Base-by-base conservation (phyloP, 2,888 invertebrate species). In the Nipponacmea schrenckii region DNA sequence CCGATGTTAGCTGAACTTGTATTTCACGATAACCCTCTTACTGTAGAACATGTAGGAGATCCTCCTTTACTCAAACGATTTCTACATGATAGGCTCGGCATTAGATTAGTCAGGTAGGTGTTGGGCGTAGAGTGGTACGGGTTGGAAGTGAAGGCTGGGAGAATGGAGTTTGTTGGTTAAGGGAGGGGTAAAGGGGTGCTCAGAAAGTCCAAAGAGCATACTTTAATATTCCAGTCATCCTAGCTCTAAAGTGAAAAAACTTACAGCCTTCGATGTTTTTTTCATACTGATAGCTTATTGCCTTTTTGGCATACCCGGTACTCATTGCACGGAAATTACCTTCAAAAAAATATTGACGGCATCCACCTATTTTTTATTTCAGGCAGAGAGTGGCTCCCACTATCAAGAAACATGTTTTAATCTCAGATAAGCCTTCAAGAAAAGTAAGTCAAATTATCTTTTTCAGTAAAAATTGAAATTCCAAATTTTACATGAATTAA, bases 21-120 rank as follows among this genome's bases (percentile, higher is more conserved):
- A 27, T 82, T 88, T 26, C 83, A 85, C 69, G 79, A 84, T 74
- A 88, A 88, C 76, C 88, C 88, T 10, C 80, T 88, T 62, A 85
- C 86, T 24, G 83, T 78, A 12, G 75, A 81, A 31, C 80, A 80
- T 70, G 80, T 82, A 48, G 87, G 87, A 4, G 85, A 87, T 72
- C 87, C 88, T 12, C 88, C 87, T 10, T 74, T 88, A 10, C 77
- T 88, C 24, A 84, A 84, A 56, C 77, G 81, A 27, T 87, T 86
- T 77, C 81, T 88, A n/a, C 79, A 80, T 3, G 85, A 87, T 26
- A 76, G 86, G 27, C 83, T 88, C 4, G 88, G 88, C 15, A 86
- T 88, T 64, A 81, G 81, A 45, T 75, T 87, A 12, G 78, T 82
- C 67, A 83, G 86, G 86, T 85, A 70, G 62, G 67, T 27, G n/a